phyloP scores from a whole-genome alignment of 2,113 vertebrate species.

The Scomber colias region DNA sequence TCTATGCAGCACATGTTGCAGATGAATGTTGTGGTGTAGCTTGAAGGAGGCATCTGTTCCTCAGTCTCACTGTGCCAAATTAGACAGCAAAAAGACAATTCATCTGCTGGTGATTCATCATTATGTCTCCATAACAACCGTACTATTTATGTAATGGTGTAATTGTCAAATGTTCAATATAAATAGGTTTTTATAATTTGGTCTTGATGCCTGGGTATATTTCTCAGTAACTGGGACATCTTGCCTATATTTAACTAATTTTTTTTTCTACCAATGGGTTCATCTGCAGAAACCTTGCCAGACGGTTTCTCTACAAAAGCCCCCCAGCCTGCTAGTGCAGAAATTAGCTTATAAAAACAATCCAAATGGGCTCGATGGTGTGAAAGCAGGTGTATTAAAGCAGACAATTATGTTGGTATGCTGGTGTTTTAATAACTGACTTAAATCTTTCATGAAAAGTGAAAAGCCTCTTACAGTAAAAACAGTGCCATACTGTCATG shows the following conservation, averaged over 20 bases:
- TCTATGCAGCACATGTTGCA: conserved; percentile 21
- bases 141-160: conserved; percentile 54
- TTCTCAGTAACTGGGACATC: conserved; percentile 49
- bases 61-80: conserved; percentile 16
- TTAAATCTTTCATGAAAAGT: not conserved
- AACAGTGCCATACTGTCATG: too few relatives aligned
- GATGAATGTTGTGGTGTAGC: conserved; percentile 12
- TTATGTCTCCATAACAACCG: conserved; percentile 66
- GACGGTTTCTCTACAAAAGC: conserved; percentile 13
- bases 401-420: not conserved
- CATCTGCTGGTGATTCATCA: conserved; percentile 55
- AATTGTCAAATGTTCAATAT: conserved; percentile 35
- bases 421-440: not conserved
- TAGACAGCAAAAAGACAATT: conserved; percentile 31
- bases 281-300: conserved; percentile 43
- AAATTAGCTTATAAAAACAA: not conserved
- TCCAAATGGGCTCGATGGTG: not conserved
- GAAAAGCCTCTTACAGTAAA: too few relatives aligned
- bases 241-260: conserved; percentile 49
- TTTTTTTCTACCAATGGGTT: conserved; percentile 22
- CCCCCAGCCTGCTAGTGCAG: not conserved
- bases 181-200: conserved; percentile 48
- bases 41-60: conserved; percentile 35
- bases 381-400: not conserved
- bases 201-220: conserved; percentile 37